Conservation (phyloP, 2,888 invertebrate genomes). For the Coenonympha glycerion region DNA sequence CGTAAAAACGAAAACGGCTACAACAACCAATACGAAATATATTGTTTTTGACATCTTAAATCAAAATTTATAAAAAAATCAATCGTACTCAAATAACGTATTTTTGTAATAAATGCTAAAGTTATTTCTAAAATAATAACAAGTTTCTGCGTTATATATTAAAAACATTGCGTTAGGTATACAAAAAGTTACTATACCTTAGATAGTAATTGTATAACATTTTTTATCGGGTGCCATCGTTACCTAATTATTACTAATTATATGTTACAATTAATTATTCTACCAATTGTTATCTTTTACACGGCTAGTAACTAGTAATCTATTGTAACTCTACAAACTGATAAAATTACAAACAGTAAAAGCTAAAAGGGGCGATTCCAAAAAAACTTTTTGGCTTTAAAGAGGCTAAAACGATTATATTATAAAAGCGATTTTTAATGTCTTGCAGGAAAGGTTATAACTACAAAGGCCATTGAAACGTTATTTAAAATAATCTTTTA, state of each 20-base stretch:
- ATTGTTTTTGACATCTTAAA: conserved; percentile 36
- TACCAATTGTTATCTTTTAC: no score
- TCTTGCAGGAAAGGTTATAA: no score
- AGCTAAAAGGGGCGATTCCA: no score
- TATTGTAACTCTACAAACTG: no score
- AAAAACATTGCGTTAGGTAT: neutral
- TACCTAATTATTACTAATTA: neutral
- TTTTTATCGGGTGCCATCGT: neutral
- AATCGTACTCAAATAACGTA: neutral
- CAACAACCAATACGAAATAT: conserved; percentile 26
- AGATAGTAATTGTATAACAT: conserved; percentile 2
- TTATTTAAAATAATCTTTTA: no score
- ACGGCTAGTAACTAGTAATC: no score
- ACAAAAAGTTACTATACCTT: neutral
- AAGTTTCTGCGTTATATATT: neutral
- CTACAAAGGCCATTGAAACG: no score
- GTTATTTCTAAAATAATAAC: neutral
- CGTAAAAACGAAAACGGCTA: conserved; percentile 38
- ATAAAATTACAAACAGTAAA: no score
- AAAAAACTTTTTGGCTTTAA: no score
- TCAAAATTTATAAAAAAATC: neutral
- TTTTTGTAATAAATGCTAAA: neutral
- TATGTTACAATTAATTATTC: no score
- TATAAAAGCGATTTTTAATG: no score
- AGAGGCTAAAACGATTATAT: no score